Base-by-base conservation (phyloP, 2,113 vertebrate species). In the Cryptotis parvus region DNA sequence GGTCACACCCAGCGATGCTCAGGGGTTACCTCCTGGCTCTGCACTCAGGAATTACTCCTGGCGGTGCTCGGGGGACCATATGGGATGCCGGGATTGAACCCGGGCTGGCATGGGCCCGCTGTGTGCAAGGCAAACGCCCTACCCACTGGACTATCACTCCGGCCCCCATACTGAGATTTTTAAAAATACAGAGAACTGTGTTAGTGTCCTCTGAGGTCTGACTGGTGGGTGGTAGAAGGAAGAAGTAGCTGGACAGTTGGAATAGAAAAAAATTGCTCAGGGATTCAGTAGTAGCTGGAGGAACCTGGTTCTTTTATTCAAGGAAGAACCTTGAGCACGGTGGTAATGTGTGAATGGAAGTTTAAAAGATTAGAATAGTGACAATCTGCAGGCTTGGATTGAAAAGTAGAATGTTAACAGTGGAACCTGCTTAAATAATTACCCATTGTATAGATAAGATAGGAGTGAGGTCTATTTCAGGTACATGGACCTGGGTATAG, bases 191-290 rank as follows among this genome's bases (percentile, higher is more conserved):
- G 80, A 69, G 80, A 69, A 70, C 26, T 82, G 33, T 31, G 2
- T 79, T 33, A 0, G 2, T 35, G 49, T 15, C 22, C 14, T 0
- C 2, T 1, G 49, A 7, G 15, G 6, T 39, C n/a, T 24, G 10
- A 29, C 9, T 29, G 41, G 70, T 52, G 35, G 55, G 33, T 68
- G 45, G 33, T 37, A 3, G 31, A 78, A 79, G 63, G 78, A 52
- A 55, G 73, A 52, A 66, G 20, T 68, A 55, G 0, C 0, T 33
- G 18, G 41, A 31, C 1, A 27, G 41, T 9, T 33, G 35, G 20
- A 55, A 11, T 20, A 43, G 82, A 66, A 52, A 55, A 58, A 4
- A 65, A 65, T 10, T 27, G 29, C 18, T 85, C 70, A 58, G 33
- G 27, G 29, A n/a, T 76, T 15, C 9, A 63, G 24, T 74, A 52